A percentile compares a stretch with the other conserved stretches of the same genome.
Conservation (phyloP, 2,797 vertebrate species). For the Martes flavigula region DNA sequence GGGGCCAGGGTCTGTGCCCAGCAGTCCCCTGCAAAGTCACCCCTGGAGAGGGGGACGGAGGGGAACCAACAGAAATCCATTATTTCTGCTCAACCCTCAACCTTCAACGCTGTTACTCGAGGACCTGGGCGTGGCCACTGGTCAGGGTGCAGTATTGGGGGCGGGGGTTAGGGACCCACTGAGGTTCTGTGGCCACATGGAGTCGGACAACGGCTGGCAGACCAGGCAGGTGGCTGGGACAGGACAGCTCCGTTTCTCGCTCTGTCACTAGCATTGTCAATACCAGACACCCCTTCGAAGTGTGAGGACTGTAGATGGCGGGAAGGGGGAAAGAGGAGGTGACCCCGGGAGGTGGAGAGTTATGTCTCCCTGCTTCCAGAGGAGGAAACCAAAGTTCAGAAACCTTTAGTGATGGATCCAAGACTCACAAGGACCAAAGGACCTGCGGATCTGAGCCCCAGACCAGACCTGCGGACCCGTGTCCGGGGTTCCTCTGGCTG, state of each 20-base stretch:
- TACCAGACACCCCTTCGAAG: not conserved
- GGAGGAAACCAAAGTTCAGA: too few relatives aligned
- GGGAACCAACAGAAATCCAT: accelerated
- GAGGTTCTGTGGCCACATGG: accelerated
- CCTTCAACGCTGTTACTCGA: not conserved
- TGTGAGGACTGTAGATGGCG: accelerated
- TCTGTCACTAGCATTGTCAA: not conserved
- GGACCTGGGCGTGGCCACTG: not conserved
- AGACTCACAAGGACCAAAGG: not conserved
- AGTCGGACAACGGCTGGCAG: not conserved
- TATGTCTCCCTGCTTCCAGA: not conserved
- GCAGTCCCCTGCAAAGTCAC: not conserved
- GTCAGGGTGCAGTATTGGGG: not conserved
- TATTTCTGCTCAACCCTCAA: not conserved
- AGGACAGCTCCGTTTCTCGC: not conserved
- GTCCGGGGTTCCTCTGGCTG: not conserved
- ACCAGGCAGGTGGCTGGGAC: not conserved
- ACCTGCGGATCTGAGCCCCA: not conserved
- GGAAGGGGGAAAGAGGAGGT: not conserved
- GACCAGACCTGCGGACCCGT: accelerated
- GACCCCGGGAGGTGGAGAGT: not conserved
- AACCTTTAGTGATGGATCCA: accelerated
- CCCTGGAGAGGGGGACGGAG: not conserved
- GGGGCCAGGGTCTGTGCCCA: not conserved
- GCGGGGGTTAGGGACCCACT: not conserved